phyloP scores from a whole-genome alignment of 2,797 vertebrate genomes.

The Sebastolobus alascanus region DNA sequence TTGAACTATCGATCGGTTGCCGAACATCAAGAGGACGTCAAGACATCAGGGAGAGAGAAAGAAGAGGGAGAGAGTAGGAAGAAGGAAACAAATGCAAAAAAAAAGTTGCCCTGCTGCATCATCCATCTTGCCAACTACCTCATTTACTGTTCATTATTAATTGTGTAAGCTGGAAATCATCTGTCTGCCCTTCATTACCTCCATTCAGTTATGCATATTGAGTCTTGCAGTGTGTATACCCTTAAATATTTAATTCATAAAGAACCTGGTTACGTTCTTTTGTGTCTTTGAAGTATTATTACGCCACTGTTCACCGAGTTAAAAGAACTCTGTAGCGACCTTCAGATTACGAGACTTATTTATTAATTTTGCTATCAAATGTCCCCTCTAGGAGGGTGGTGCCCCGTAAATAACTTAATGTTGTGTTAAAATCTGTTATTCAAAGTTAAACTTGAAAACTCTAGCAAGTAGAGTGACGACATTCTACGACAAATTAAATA shows the following conservation, averaged over 20 bases:
- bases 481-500: too few species aligned
- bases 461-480: too few species aligned
- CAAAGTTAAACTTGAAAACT: too few species aligned
- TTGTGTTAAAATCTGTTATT: too few species aligned
- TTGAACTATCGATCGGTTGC: not conserved
- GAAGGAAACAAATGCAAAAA: not conserved
- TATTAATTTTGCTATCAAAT: not conserved
- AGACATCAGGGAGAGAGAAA: not conserved
- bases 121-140: not conserved
- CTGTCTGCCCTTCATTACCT: not conserved
- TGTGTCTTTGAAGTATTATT: not conserved
- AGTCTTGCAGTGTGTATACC: not conserved
- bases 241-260: not conserved
- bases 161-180: not conserved
- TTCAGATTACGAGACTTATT: not conserved
- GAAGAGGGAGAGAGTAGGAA: not conserved
- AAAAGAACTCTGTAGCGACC: not conserved
- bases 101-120: not conserved
- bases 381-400: not conserved
- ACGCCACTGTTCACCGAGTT: accelerated
- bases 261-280: not conserved
- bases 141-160: not conserved
- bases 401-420: too few species aligned
- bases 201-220: not conserved
- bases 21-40: not conserved